Percentiles rank a stretch among this genome's conserved stretches.
Conservation (phyloP, 2,797 vertebrate genomes). For the Paedocypris micromegethes region DNA sequence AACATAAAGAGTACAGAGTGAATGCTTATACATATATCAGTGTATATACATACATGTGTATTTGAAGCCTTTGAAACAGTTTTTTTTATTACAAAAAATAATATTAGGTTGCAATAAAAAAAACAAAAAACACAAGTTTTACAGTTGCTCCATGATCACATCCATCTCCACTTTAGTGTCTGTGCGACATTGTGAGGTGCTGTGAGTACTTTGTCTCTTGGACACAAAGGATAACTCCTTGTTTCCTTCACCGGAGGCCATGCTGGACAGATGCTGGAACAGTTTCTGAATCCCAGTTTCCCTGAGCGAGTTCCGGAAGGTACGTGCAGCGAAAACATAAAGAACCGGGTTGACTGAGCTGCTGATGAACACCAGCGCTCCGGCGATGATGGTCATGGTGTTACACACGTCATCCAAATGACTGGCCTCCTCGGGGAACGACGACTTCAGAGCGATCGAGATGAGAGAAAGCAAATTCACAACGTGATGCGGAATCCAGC, state of each 20-base stretch:
- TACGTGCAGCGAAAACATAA: constrained; percentile 79
- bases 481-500: constrained; percentile 81
- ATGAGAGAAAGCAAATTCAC: constrained; percentile 72
- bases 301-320: constrained; percentile 69
- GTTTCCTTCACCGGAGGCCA: constrained; percentile 63
- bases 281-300: constrained; percentile 75
- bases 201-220: constrained; percentile 63
- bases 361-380: constrained; percentile 78
- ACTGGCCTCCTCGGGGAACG: constrained; percentile 23
- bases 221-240: constrained; percentile 69
- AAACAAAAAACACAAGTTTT: neutral
- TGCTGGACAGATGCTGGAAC: constrained; percentile 77
- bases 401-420: constrained; percentile 52
- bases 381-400: constrained; percentile 67
- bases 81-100: neutral
- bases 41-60: too few relatives aligned
- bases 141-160: constrained; percentile 54
- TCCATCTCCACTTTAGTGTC: constrained; percentile 60
- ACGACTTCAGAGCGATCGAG: constrained; percentile 48
- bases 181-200: constrained; percentile 51
- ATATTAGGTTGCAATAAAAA: too few relatives aligned
- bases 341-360: constrained; percentile 81
- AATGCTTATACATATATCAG: too few relatives aligned
- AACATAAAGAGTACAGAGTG: too few relatives aligned
- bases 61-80: constrained; percentile 3